Evolutionary conservation across 2,888 invertebrate genomes (phyloP).

Genomic region (Plemyria rubiginata): DNA sequence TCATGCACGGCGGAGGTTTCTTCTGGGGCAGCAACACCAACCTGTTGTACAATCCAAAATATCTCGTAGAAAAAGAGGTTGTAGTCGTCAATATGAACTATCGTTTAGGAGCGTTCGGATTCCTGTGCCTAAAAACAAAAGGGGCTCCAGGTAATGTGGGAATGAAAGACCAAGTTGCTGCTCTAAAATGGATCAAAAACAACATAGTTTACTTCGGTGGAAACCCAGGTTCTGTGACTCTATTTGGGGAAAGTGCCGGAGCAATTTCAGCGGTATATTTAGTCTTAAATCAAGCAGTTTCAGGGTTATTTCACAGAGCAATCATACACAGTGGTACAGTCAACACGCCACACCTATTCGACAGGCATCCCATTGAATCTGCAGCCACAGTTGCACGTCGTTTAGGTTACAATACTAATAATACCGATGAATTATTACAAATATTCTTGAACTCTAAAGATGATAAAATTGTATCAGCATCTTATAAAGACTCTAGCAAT

Average conservation of each 20-base stretch:
- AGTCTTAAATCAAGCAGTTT: constrained; percentile 47
- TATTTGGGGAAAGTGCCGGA: constrained; percentile 26
- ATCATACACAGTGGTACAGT: constrained; percentile 56
- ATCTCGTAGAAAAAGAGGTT: constrained; percentile 49
- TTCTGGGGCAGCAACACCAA: constrained; percentile 48
- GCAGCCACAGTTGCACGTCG: constrained; percentile 43
- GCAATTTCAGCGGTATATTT: constrained; percentile 34
- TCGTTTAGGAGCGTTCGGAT: constrained; percentile 53
- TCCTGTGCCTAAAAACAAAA: constrained; percentile 49
- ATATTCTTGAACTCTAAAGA: constrained; percentile 47
- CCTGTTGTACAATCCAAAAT: constrained; percentile 50
- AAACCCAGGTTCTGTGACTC: constrained; percentile 49
- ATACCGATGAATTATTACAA: constrained; percentile 48
- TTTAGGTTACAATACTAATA: constrained; percentile 46
- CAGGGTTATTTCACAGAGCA: constrained; percentile 56
- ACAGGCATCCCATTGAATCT: constrained; percentile 41
- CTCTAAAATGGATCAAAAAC: constrained; percentile 52
- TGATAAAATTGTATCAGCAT: constrained; percentile 47
- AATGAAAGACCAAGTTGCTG: constrained; percentile 54
- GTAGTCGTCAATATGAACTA: constrained; percentile 54
- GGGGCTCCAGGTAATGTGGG: constrained; percentile 55
- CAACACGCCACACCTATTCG: constrained; percentile 47
- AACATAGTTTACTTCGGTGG: constrained; percentile 56
- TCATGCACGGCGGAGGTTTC: constrained; percentile 52
- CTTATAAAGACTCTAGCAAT: constrained; percentile 39